A percentile compares a stretch with the other conserved stretches of the same genome.
These are phyloP conservation scores for Neuroscelio doddi DNA, from an alignment of 2,888 invertebrate genomes.

Conservation along the genomic window DNA sequence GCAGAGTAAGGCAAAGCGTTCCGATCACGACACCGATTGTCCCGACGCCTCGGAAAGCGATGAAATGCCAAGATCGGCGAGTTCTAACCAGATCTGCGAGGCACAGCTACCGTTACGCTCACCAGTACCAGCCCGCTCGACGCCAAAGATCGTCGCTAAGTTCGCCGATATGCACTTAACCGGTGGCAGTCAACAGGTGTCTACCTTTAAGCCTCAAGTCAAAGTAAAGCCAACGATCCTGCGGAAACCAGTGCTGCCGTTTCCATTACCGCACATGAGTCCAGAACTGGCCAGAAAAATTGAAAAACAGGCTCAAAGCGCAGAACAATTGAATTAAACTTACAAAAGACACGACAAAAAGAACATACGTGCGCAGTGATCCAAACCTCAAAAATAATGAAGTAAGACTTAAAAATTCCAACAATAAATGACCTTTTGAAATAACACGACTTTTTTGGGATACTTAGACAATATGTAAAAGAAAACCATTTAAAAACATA, in stretches of 20 bases:
- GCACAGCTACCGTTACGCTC: conserved; percentile 62
- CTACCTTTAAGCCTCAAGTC: conserved; percentile 80
- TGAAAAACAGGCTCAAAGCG: conserved; percentile 67
- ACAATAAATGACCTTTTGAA: too few species aligned
- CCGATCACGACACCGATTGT: conserved; percentile 51
- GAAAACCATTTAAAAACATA: too few species aligned
- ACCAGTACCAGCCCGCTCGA: conserved; percentile 76
- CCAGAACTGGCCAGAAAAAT: conserved; percentile 68
- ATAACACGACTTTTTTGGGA: too few species aligned
- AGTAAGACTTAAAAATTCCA: too few species aligned
- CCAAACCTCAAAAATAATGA: too few species aligned
- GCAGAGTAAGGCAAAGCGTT: conserved; percentile 29
- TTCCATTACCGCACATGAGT: conserved; percentile 71
- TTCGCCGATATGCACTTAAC: conserved; percentile 79
- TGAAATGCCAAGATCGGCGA: conserved; percentile 63
- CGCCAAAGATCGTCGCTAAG: conserved; percentile 78
- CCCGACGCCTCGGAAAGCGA: conserved; percentile 42
- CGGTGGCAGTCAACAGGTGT: conserved; percentile 73
- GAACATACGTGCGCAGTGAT: background rate
- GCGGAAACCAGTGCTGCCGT: conserved; percentile 78
- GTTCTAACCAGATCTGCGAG: conserved; percentile 64
- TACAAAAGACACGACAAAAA: background rate
- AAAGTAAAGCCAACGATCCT: conserved; percentile 88
- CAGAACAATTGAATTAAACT: conserved; percentile 63
- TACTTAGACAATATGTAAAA: too few species aligned